These are phyloP conservation scores for Alloplasta piceator DNA, from an alignment of 2,888 invertebrate species.

Conservation along the genomic window DNA sequence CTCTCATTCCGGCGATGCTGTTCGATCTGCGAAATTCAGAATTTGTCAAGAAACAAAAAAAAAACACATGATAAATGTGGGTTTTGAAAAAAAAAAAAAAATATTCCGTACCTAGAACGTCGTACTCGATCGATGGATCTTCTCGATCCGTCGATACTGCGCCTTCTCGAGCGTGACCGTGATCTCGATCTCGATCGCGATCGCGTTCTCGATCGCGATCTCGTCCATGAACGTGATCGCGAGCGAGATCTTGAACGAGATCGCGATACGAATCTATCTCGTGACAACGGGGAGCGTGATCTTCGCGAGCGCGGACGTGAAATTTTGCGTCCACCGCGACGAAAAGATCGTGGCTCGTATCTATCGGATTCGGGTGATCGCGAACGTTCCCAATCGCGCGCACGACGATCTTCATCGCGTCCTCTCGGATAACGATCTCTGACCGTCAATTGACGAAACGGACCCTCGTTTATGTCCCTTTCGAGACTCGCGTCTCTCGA, in stretches of 20 bases:
- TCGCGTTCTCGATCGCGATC: constrained; percentile 15
- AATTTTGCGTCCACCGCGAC: constrained; percentile 66
- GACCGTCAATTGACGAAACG: constrained; percentile 52
- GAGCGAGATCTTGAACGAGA: constrained; percentile 71
- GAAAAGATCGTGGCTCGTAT: constrained; percentile 61
- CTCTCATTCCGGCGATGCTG: constrained; percentile 65
- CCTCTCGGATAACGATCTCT: constrained; percentile 51
- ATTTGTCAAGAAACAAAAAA: not conserved
- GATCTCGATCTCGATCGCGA: constrained; percentile 71
- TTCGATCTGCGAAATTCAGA: constrained; percentile 53
- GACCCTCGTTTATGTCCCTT: constrained; percentile 73
- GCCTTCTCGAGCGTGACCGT: constrained; percentile 70
- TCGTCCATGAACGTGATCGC: constrained; percentile 70
- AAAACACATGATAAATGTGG: not conserved
- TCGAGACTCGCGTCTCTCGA: constrained; percentile 76
- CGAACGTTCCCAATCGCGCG: constrained; percentile 73
- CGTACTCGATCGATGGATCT: constrained; percentile 71
- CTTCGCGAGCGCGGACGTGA: constrained; percentile 58
- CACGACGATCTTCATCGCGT: constrained; percentile 58
- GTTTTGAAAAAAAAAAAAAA: too few species aligned
- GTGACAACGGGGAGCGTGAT: constrained; percentile 61
- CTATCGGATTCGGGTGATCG: constrained; percentile 73
- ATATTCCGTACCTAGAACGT: constrained; percentile 76
- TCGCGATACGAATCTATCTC: constrained; percentile 65
- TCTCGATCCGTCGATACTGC: constrained; percentile 60